Conservation (phyloP, 2,113 vertebrate species). For the Sturnus vulgaris region DNA sequence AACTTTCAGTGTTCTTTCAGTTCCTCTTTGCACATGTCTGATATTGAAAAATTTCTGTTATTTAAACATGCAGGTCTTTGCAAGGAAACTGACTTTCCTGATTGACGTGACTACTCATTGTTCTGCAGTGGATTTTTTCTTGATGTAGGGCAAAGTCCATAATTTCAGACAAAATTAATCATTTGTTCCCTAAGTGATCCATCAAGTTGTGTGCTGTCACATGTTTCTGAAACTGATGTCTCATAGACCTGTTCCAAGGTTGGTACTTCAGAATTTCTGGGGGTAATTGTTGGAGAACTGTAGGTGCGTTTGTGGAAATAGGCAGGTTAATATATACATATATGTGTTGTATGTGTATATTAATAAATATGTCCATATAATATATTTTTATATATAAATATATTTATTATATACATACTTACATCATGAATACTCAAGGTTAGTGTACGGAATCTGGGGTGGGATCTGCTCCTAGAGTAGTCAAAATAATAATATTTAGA, state of each 20-base stretch:
- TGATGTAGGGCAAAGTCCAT: background rate
- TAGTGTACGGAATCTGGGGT: rapidly evolving
- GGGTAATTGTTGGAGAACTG: background rate
- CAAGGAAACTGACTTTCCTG: background rate
- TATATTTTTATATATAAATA: background rate
- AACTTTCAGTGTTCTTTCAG: background rate
- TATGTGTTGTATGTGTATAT: background rate
- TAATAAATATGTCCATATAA: background rate
- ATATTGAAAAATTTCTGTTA: background rate
- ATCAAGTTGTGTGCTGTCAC: background rate
- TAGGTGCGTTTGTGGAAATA: background rate
- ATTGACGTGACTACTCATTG: background rate
- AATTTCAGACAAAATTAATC: background rate
- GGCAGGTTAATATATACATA: rapidly evolving
- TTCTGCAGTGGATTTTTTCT: background rate
- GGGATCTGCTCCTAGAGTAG: background rate
- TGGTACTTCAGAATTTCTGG: background rate
- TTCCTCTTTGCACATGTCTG: background rate
- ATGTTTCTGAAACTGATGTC: background rate
- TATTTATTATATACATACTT: background rate
- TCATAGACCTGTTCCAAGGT: background rate
- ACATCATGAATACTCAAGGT: background rate
- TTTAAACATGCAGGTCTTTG: background rate
- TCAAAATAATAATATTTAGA: background rate
- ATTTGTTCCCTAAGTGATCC: background rate